Percentiles rank a stretch among this genome's conserved stretches.
Evolutionary conservation across 2,797 vertebrate genomes (phyloP).

Genomic region (Hyperoplus immaculatus): DNA sequence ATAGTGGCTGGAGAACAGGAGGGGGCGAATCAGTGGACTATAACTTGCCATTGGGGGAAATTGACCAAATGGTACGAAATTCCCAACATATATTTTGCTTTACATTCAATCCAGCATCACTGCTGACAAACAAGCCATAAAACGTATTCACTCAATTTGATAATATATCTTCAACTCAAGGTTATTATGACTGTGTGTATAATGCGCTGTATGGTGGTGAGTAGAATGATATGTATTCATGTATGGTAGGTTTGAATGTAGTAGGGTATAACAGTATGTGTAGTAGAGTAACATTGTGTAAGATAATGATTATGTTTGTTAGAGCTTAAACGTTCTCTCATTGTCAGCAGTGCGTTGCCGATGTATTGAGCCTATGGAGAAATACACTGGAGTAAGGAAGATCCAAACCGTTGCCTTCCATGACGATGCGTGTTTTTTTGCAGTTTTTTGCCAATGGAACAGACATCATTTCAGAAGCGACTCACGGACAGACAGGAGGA

Average conservation of each 20-base stretch:
- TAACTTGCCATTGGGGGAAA: not conserved
- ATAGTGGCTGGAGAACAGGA: not conserved
- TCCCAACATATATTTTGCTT: not conserved
- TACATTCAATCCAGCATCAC: not conserved
- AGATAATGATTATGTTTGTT: not conserved
- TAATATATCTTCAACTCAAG: too few species aligned
- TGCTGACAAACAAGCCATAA: not conserved
- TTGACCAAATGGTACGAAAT: not conserved
- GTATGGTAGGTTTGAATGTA: not conserved
- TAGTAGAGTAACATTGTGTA: not conserved
- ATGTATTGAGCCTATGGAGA: not conserved
- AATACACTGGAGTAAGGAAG: constrained; percentile 1
- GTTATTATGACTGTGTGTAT: not conserved
- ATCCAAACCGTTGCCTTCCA: constrained; percentile 14
- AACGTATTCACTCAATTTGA: not conserved
- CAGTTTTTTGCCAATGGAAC: constrained; percentile 17
- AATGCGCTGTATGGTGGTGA: not conserved
- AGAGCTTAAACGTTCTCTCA: constrained; percentile 22
- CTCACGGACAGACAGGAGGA: constrained; percentile 49
- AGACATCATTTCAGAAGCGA: constrained; percentile 45
- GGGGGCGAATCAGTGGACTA: not conserved
- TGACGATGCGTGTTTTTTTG: constrained; percentile 9
- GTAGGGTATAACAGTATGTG: not conserved
- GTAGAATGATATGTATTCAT: not conserved
- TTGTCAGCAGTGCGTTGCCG: not conserved